Base-by-base conservation (phyloP, 2,113 vertebrate genomes). In the Otolemur garnettii region DNA sequence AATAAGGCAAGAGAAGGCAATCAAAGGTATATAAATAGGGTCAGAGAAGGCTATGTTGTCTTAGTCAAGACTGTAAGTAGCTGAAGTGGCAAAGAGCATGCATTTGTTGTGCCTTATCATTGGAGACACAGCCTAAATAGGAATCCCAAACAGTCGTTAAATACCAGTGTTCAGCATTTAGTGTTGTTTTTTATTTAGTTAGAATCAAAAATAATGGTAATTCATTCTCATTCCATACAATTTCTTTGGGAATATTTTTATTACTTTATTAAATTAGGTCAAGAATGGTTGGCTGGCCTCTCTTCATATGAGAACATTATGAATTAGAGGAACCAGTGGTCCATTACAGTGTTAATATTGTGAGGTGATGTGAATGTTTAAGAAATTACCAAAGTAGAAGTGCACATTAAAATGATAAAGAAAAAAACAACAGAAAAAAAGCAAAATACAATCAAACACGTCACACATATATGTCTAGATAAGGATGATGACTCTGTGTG, bases 401-500 rank as follows among this genome's bases (percentile, higher is more conserved):
- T 35, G 3, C 11, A 55, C 79, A 59, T 53, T 45, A 60, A 71
- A 93, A 69, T n/a, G 62, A 80, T 87, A 87, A 94, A 57, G 38
- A 60, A 68, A 85, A 55, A 59, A 88, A n/a, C 35, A 93, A 26
- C 4, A 75, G 45, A 18, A 26, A 72, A 71, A 69, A 92, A 85
- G 24, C 59, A 66, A 30, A 2, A 86, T 62, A n/a, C 77, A 87
- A 15, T 69, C 24, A 33, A 72, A 71, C 18, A 66, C 11, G 42
- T 96, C 93, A 96, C 13, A 62, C 30, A 35, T 72, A 68, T 86
- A 24, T 0, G 2, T 96, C 87, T 90, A 19, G 4, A 19, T 74
- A 35, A 64, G 62, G 77, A 50, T 62, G 95, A 89, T 97, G 97
- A 95, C 72, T 96, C 66, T 82, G 18, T 7, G 35, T 84, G 87